Evolutionary conservation across 2,113 vertebrate genomes (phyloP).

Genomic region (Alouatta palliata): DNA sequence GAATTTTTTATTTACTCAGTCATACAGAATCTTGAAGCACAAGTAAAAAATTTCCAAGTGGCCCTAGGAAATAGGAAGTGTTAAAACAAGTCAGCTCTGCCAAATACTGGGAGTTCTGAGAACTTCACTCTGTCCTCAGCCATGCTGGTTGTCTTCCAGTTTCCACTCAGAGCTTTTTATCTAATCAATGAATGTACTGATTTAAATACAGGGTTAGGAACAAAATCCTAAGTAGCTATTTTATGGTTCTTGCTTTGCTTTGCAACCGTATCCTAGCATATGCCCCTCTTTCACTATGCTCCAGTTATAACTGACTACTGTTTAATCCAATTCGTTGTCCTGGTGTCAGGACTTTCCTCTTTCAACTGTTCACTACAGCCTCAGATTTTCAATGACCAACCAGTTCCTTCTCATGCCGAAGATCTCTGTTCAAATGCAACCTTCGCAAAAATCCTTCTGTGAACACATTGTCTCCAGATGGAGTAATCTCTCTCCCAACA

Average conservation of each 20-base stretch:
- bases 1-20: slow-evolving; percentile 36
- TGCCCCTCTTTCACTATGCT: neutral
- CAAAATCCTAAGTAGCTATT: neutral
- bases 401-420: neutral
- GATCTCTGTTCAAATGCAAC: neutral
- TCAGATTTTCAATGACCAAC: neutral
- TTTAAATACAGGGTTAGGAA: neutral
- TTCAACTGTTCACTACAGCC: neutral
- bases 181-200: slow-evolving; percentile 4
- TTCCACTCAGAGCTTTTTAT: neutral
- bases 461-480: neutral
- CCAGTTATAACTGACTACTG: neutral
- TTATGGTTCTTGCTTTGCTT: neutral
- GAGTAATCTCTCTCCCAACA: neutral
- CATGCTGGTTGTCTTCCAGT: neutral
- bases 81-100: neutral
- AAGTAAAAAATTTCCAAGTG: slow-evolving; percentile 21
- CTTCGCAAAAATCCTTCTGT: neutral
- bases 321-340: neutral
- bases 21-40: slow-evolving; percentile 17
- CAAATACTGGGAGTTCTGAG: slow-evolving; percentile 17
- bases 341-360: neutral
- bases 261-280: neutral
- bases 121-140: neutral
- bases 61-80: slow-evolving; percentile 1